Conservation (phyloP, 2,888 invertebrate genomes). For the Thereva nobilitata region DNA sequence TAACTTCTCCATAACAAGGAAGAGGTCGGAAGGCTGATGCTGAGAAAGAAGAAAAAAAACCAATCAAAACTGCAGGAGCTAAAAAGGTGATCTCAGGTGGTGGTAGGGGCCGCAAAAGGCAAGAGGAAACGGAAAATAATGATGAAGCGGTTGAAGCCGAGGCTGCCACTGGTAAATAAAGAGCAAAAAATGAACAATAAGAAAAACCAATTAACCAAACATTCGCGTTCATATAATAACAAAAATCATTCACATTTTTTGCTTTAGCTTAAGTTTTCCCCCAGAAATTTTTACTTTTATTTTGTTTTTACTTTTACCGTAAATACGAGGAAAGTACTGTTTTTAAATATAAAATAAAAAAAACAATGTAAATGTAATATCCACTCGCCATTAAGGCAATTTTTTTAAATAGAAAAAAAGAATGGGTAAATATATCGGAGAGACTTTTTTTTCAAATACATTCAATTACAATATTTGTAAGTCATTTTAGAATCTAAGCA, state of each 20-base stretch:
- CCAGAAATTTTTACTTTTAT: neutral
- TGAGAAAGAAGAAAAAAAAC: slow-evolving; percentile 23
- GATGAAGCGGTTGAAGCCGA: neutral
- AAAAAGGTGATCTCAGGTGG: slow-evolving; percentile 20
- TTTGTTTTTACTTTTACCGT: neutral
- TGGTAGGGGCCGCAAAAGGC: slow-evolving; percentile 9
- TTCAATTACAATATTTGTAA: no score
- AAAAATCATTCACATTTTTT: neutral
- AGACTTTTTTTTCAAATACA: slow-evolving; percentile 45
- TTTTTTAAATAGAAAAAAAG: neutral
- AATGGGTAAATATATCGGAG: neutral
- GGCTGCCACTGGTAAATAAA: slow-evolving; percentile 19
- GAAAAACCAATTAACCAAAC: slow-evolving; percentile 32
- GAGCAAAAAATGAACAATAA: slow-evolving; percentile 17
- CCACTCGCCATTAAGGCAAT: neutral
- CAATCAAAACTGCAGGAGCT: slow-evolving; percentile 26
- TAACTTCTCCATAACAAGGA: neutral
- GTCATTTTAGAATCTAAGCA: no score
- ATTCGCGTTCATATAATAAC: no score
- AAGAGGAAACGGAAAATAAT: slow-evolving; percentile 4
- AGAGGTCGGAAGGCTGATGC: slow-evolving; percentile 36
- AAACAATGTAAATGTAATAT: neutral
- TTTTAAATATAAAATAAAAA: neutral
- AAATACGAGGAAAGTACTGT: neutral
- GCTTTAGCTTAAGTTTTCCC: slow-evolving; percentile 14